Base-by-base conservation (phyloP, 2,113 vertebrate genomes). In the Pygoscelis antarcticus region DNA sequence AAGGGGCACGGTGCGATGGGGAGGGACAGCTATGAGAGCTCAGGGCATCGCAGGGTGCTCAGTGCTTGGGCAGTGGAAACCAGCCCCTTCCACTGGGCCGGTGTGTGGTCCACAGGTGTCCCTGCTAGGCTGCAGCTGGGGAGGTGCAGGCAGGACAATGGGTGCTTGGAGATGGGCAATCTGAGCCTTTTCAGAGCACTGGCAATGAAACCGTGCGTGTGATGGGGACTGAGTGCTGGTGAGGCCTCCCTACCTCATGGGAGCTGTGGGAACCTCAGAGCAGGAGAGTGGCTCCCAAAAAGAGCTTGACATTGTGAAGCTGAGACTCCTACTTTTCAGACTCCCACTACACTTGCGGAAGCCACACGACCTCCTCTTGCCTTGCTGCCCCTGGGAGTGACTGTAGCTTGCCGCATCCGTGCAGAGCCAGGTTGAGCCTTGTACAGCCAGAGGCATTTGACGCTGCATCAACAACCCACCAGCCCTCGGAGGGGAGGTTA, bases 341-440 rank as follows among this genome's bases (percentile, higher is more conserved):
- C 38, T 54, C 55, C 32, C 17, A 2, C 44, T 15, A 10, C 9
- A 6, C 51, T 19, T 34, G 61, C 58, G 32, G 13, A 47, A 52
- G 38, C 14, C 25, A 16, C 25, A 25, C 0, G 0, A 16, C 13
- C 46, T 36, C 11, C 70, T 60, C 64, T 40, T 61, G 38, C 62
- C 74, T 54, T 21, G 22, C 30, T n/a, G n/a, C 11, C 58, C 57
- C 66, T 13, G 11, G 58, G 16, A 44, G 52, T 4, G 29, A 29
- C n/a, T 3, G 0, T 9, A 46, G 68, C 60, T 69, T 11, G 20
- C 30, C 52, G 69, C 44, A 20, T 13, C 44, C 0, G 0, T 42
- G 40, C n/a, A 32, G 40, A 55, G 6, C 64, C 62, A 34, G 1
- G 5, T 5, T 46, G 57, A 80, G 77, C 21, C 64, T 65, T 7